Evolutionary conservation across 2,888 invertebrate genomes (phyloP), one percentile per base, ranked within the genome.

Genomic region (Subacronicta megacephala): DNA sequence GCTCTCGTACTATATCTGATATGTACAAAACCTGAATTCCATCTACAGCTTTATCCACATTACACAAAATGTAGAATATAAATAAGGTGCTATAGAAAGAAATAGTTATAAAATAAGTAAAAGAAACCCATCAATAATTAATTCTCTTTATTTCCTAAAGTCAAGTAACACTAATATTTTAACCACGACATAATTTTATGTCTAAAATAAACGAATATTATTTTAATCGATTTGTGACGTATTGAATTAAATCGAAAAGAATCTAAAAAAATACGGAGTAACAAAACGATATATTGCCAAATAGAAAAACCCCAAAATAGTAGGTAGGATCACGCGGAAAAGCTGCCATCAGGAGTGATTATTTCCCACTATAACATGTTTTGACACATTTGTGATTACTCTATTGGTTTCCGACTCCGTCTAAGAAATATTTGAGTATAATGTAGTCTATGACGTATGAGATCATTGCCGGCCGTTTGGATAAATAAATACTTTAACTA

Each of bases 391-490:
- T 5, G 16, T 31, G 40, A 50, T 20, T 45, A 20, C 47, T 47
- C 33, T 31, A 38, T 15, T 12, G 26, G 12, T 41, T 26, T 16
- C 35, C 17, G 20, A 42, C 29, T 36, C 44, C n/a, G 40, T 29
- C 47, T 17, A 45, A 13, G 10, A 44, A 68, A 62, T 63, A 61
- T 64, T 76, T 51, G 45, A 54, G 46, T 72, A 47, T 75, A 65
- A 59, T 61, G 62, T 76, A 71, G 62, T 76, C 58, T 72, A 72
- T 62, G 54, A 62, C 54, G 75, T 79, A 80, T 89, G 89, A 90
- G 90, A 90, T 90, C 90, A 88, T 77, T 77, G 69, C 75, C 80
- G 78, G 81, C 75, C 78, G 64, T 79, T 65, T 78, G 62, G 61
- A 71, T 75, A 68, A 77, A 77, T 77, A 78, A 82, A 79, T 75